Evolutionary conservation across 2,113 vertebrate genomes (phyloP).

Genomic region (Siniperca knerii): DNA sequence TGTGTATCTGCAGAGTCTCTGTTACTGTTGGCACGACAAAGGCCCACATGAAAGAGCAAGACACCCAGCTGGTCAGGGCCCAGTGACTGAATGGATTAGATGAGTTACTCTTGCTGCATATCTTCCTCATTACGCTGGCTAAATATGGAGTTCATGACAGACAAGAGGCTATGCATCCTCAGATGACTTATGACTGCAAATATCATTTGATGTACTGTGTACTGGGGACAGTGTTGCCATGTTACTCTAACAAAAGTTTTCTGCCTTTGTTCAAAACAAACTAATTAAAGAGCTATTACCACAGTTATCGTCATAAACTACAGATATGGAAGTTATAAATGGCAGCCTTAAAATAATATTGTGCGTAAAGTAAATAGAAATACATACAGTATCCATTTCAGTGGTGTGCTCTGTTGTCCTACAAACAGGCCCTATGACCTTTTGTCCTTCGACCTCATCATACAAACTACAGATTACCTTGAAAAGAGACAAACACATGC

Average conservation of each 20-base stretch:
- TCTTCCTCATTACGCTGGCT: conserved; percentile 48
- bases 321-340: conserved; percentile 15
- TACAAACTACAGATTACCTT: background rate
- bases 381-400: background rate
- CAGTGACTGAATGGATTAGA: conserved; percentile 34
- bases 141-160: conserved; percentile 58
- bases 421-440: background rate
- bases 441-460: background rate
- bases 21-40: conserved; percentile 15
- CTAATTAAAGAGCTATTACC: conserved; percentile 21
- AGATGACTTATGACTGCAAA: conserved; percentile 32
- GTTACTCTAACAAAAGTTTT: conserved; percentile 10
- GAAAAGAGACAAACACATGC: background rate
- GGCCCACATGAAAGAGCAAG: conserved; percentile 34
- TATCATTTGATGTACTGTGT: conserved; percentile 12
- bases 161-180: conserved; percentile 17
- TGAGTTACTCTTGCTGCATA: conserved; percentile 43
- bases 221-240: conserved; percentile 11
- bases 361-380: background rate
- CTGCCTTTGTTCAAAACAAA: conserved; percentile 33
- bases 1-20: background rate
- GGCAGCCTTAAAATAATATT: background rate
- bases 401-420: background rate
- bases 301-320: background rate
- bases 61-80: conserved; percentile 5